Base-by-base conservation (phyloP, 2,113 vertebrate species). In the Pollimyrus isidori region DNA sequence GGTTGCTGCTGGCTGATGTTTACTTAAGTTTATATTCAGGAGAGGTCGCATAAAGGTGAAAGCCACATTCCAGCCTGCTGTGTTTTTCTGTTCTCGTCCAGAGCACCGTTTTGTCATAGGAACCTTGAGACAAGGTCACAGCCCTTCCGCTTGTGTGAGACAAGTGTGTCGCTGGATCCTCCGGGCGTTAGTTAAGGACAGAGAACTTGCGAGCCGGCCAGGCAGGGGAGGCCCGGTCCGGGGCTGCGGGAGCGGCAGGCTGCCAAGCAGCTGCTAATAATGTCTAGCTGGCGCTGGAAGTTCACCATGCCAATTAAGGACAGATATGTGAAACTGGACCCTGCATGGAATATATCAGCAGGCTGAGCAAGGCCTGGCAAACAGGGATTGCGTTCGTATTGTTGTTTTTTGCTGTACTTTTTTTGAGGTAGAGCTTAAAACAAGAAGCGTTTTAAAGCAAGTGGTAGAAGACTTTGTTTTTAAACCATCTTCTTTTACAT, bases 41-140 rank as follows among this genome's bases (percentile, higher is more conserved):
- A 91, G 93, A 95, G 95, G 95, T 96, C 94, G 96, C 87, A 86
- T 95, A 94, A 95, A 96, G 95, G 95, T 95, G 94, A 96, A 92
- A 90, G n/a, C 30, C 87, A 90, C 83, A 62, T 91, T 53, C 42
- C 45, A 52, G 11, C 39, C 4, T 13, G 69, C 23, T n/a, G 19
- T 58, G 19, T 26, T 30, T 58, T 5, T 26, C 3, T 13, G 73
- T 82, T 21, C 56, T 89, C n/a, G 49, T 30, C 30, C 35, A 19
- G 35, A 80, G 73, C 73, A 42, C 30, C 13, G 5, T 80, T 80
- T 19, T 80, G 87, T 84, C 39, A 15, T 15, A 52, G 30, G 50
- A 80, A 17, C 65, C 65, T 86, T 26, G 90, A 65, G 73, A 9
- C 19, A 42, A n/a, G 83, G 86, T 86, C 82, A 1, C 53, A 69